Evolutionary conservation across 2,888 invertebrate species (phyloP).

Genomic region (Zaprionus lineosus): DNA sequence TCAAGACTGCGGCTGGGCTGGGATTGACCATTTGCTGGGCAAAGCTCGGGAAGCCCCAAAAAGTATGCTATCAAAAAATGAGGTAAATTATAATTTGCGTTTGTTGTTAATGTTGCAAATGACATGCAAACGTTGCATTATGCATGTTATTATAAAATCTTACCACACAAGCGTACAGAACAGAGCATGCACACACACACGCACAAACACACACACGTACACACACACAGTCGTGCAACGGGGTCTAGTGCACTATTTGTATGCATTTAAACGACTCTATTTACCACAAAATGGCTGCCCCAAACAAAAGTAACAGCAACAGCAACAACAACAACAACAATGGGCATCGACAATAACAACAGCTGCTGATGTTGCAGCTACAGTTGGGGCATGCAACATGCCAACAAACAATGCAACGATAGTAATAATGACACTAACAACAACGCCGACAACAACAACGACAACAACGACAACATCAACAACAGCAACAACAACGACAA

Average conservation of each 20-base stretch:
- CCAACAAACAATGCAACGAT: slow-evolving; percentile 73
- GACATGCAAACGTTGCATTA: slow-evolving; percentile 77
- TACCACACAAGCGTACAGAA: slow-evolving; percentile 30
- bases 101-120: slow-evolving; percentile 51
- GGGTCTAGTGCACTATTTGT: slow-evolving; percentile 52
- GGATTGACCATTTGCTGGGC: no score
- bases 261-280: slow-evolving; percentile 79
- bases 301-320: slow-evolving; percentile 27
- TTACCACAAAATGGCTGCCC: slow-evolving; percentile 75
- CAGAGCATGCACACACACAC: slow-evolving; percentile 19
- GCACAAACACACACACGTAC: not conserved
- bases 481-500: slow-evolving; percentile 29
- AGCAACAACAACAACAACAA: slow-evolving; percentile 12
- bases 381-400: slow-evolving; percentile 48
- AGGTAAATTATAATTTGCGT: slow-evolving; percentile 33
- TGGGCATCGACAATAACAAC: slow-evolving; percentile 23
- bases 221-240: not conserved
- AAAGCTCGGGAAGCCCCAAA: no score
- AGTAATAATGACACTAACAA: slow-evolving; percentile 60
- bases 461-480: slow-evolving; percentile 30
- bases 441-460: slow-evolving; percentile 18
- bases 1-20: no score
- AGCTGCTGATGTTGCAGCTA: not conserved
- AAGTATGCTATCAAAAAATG: slow-evolving; percentile 1
- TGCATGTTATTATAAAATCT: slow-evolving; percentile 75